Conservation (phyloP, 2,888 invertebrate genomes). For the Drosophila bunnanda region DNA sequence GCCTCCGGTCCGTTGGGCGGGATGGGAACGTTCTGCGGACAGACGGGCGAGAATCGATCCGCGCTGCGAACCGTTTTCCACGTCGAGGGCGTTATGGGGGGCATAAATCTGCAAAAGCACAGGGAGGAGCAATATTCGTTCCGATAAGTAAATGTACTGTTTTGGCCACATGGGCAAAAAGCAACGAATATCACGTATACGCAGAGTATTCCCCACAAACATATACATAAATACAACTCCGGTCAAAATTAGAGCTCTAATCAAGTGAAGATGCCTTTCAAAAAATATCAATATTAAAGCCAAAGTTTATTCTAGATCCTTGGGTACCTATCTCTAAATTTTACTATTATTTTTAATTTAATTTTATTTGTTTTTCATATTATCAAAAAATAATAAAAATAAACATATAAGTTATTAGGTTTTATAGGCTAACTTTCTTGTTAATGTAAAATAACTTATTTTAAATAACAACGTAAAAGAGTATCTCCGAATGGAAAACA, state of each 20-base stretch:
- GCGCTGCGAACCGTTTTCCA: constrained; percentile 93
- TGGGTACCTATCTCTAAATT: background rate
- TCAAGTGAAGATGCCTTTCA: background rate
- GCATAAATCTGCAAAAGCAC: constrained; percentile 90
- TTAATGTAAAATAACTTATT: too few relatives aligned
- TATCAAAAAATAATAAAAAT: background rate
- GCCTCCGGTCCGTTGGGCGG: constrained; percentile 86
- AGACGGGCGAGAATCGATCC: constrained; percentile 93
- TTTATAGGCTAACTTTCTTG: too few relatives aligned
- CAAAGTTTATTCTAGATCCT: background rate
- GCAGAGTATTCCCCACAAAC: background rate
- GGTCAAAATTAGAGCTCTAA: background rate
- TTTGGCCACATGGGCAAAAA: constrained; percentile 14
- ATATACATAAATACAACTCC: background rate
- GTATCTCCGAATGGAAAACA: too few relatives aligned
- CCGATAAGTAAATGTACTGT: constrained; percentile 34
- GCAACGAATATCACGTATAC: constrained; percentile 26
- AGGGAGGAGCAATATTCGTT: constrained; percentile 2
- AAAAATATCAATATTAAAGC: background rate
- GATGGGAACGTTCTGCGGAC: constrained; percentile 92
- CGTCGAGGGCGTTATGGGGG: constrained; percentile 95
- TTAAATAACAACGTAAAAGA: background rate
- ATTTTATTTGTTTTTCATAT: background rate
- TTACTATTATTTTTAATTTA: background rate
- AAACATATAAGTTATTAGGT: background rate